Evolutionary conservation across 2,888 invertebrate species (phyloP).

Genomic region (Notodonta ziczac): DNA sequence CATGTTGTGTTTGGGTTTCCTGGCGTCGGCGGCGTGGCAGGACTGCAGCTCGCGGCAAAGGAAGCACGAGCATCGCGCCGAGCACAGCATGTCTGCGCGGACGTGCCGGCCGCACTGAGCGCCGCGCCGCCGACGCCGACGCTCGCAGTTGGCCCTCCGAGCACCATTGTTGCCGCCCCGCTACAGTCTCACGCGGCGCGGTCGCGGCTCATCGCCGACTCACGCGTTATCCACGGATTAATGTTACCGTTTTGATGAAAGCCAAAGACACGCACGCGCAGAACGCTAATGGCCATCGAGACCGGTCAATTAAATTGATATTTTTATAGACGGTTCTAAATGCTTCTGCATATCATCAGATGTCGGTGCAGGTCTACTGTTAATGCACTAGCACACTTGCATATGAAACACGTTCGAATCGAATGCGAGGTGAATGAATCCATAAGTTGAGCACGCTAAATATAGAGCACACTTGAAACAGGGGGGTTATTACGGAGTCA

Average conservation of each 20-base stretch:
- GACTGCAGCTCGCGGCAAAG: conserved; percentile 90
- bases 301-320: conserved; percentile 29
- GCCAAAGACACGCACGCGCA: conserved; percentile 43
- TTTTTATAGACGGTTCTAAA: conserved; percentile 34
- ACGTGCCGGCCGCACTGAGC: conserved; percentile 74
- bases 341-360: conserved; percentile 46
- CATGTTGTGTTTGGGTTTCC: conserved; percentile 75
- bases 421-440: conserved; percentile 69
- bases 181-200: conserved; percentile 44
- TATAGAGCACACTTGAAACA: conserved; percentile 64
- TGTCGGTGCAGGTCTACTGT: conserved; percentile 11
- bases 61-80: conserved; percentile 89
- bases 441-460: conserved; percentile 69
- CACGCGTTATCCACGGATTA: conserved; percentile 67
- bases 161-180: conserved; percentile 65
- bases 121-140: conserved; percentile 47
- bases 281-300: conserved; percentile 35
- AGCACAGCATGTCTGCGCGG: conserved; percentile 86
- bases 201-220: conserved; percentile 48
- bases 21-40: conserved; percentile 81
- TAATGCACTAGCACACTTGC: conserved; percentile 40
- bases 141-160: conserved; percentile 57
- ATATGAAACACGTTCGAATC: conserved; percentile 49
- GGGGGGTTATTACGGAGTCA: conserved; percentile 59
- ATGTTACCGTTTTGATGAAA: conserved; percentile 64